Evolutionary conservation across 2,113 vertebrate species (phyloP).

Genomic region (Patagioenas fasciata): DNA sequence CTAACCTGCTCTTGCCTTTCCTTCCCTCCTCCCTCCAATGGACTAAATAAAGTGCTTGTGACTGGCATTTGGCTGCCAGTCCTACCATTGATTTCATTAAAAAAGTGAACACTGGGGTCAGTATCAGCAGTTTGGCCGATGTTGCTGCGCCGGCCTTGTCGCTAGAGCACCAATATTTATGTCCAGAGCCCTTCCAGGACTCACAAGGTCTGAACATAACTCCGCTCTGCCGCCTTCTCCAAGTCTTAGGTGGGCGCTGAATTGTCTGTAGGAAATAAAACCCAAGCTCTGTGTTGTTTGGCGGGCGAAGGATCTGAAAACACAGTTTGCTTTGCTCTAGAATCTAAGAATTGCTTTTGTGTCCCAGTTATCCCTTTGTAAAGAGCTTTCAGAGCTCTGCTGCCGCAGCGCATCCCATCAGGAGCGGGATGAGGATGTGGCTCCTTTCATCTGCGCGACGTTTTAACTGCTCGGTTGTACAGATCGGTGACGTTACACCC

Average conservation of each 20-base stretch:
- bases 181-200: background rate
- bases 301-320: background rate
- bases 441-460: background rate
- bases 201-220: rapidly evolving
- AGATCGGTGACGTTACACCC: background rate
- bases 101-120: rapidly evolving
- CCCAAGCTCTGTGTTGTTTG: background rate
- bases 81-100: background rate
- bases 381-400: background rate
- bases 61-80: background rate
- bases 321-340: background rate
- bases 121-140: background rate
- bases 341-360: background rate
- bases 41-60: background rate
- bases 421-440: background rate
- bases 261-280: background rate
- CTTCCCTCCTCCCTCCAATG: background rate
- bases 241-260: background rate
- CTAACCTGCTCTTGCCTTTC: background rate
- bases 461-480: background rate
- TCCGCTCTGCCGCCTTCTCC: background rate
- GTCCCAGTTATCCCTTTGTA: background rate
- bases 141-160: background rate
- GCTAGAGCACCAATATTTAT: rapidly evolving
- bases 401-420: rapidly evolving